Base-by-base conservation (phyloP, 2,797 vertebrate genomes). In the Acridotheres tristis region DNA sequence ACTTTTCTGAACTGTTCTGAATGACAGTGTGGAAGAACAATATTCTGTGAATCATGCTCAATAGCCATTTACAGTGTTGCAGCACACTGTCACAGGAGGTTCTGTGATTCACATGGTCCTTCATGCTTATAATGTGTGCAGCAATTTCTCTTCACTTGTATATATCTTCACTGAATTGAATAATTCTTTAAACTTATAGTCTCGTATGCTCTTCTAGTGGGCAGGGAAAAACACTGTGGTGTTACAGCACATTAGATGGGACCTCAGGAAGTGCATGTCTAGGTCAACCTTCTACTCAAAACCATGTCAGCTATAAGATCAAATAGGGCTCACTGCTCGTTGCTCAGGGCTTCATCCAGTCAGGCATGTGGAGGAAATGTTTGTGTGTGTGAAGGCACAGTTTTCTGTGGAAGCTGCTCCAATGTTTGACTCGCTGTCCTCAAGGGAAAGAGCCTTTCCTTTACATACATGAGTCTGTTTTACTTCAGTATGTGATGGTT, bases 71-170 rank as follows among this genome's bases (percentile, higher is more conserved):
- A 47, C 29, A 48, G 34, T 11, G 18, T 67, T 26, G 61, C 29
- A 38, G n/a, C 12, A 7, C 1, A 3, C 55, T 62, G 2, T 73
- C 0, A 0, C 27, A 34, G 57, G 27, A 58, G 26, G 7, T 48
- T 69, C 51, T 67, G 0, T 58, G 34, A 21, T 48, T 87, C 13
- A 16, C 4, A 0, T 42, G 6, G n/a, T 65, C 42, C 74, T 72
- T 43, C 55, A 25, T 29, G 36, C 51, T 69, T 79, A 9, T 10
- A 6, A 7, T 62, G 11, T 30, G 25, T 54, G 51, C 54, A 51
- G 13, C n/a, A 29, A 32, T 65, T 88, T 61, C 68, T 80, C 3
- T 51, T 69, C 27, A 76, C 18, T 19, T 75, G 14, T 55, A 27
- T 51, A 6, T 58, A 11, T 45, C n/a, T 66, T 58, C 30, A 54